phyloP scores from a whole-genome alignment of 2,888 invertebrate genomes.

The Microctonus brassicae region DNA sequence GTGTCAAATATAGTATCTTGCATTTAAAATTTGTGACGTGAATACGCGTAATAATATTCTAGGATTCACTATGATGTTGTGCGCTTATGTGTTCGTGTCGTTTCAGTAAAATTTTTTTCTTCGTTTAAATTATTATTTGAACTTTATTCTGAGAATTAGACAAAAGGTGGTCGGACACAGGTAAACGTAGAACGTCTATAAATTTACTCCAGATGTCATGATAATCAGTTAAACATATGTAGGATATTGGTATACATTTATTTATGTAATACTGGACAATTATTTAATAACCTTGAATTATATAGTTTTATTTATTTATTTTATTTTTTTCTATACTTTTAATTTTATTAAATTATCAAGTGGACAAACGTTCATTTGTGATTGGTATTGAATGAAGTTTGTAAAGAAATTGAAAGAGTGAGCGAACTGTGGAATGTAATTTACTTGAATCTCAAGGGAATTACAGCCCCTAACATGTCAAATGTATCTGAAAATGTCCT shows the following conservation, averaged over 20 bases:
- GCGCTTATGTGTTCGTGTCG: background rate
- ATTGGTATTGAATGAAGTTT: background rate
- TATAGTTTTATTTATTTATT: background rate
- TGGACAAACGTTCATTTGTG: background rate
- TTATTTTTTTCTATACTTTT: background rate
- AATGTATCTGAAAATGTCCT: conserved; percentile 17
- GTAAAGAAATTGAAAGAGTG: background rate
- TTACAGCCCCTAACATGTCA: background rate
- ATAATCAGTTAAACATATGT: background rate
- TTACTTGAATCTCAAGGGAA: background rate
- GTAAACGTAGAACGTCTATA: background rate
- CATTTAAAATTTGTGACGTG: conserved; percentile 37
- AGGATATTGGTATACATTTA: background rate
- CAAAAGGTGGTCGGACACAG: conserved; percentile 21
- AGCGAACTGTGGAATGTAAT: background rate
- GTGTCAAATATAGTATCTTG: conserved; percentile 38
- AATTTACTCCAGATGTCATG: conserved; percentile 23
- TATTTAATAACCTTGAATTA: background rate
- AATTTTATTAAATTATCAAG: too few relatives aligned
- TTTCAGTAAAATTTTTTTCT: conserved; percentile 14
- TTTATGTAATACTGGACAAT: background rate
- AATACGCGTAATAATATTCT: conserved; percentile 29
- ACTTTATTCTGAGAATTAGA: conserved; percentile 21
- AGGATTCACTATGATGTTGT: background rate
- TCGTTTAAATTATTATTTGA: background rate